These are phyloP conservation scores for Nycticryphes semicollaris DNA, from an alignment of 2,113 vertebrate species.

Conservation along the genomic window DNA sequence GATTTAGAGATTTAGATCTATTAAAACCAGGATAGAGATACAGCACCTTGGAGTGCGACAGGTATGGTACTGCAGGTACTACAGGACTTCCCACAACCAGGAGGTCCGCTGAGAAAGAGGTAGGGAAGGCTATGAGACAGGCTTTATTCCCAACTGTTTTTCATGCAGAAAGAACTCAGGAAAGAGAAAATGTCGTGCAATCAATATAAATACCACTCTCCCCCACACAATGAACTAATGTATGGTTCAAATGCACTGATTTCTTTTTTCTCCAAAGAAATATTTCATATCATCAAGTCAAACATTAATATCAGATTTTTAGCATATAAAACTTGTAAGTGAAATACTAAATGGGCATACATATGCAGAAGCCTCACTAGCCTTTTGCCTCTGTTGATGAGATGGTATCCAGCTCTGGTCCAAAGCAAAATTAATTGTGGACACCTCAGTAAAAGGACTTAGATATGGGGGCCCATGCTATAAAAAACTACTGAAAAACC, in stretches of 20 bases:
- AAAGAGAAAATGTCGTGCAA: background rate
- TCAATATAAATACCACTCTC: background rate
- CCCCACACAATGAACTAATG: background rate
- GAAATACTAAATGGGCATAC: background rate
- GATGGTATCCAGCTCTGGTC: background rate
- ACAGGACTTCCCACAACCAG: background rate
- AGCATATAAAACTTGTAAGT: background rate
- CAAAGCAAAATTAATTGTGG: background rate
- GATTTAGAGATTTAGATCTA: background rate
- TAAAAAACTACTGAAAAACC: background rate
- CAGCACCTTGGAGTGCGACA: background rate
- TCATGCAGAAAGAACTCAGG: background rate
- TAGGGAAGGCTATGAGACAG: background rate
- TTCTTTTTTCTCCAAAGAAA: background rate
- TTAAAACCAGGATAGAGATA: background rate
- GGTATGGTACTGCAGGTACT: background rate
- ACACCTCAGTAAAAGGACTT: background rate
- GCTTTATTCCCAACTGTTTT: background rate
- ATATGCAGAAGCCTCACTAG: background rate
- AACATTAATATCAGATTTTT: background rate
- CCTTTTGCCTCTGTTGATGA: background rate
- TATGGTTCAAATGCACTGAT: background rate
- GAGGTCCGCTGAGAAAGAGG: background rate
- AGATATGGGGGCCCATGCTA: background rate
- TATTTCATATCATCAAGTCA: background rate